Base-by-base conservation (phyloP, 2,888 invertebrate genomes). In the Epinotia nisella region DNA sequence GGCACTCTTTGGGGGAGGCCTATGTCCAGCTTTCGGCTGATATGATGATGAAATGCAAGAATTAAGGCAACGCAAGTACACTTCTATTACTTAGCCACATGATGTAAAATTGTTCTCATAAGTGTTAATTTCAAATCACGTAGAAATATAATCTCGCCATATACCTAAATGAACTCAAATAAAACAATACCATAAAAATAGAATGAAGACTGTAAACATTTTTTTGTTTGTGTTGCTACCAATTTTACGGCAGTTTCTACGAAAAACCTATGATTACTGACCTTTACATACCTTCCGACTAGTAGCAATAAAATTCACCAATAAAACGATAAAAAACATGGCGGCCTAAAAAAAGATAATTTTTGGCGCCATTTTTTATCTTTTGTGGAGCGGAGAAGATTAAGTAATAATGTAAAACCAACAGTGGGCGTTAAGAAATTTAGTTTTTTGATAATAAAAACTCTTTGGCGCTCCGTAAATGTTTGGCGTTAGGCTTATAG, bases 341-440 rank as follows among this genome's bases (percentile, higher is more conserved):
- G 80, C 80, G 71, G 76, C 74, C 53, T 76, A 79, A 83, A 85
- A 85, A 83, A 69, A 78, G 75, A 74, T 80, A 79, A 78, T 79
- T 84, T 86, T 85, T 78, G 87, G 85, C 88, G 87, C 86, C 87
- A 81, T 85, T 87, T 87, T 87, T 87, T 83, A 81, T 29, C 75
- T 78, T 79, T 83, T 86, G 84, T 82, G 55, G 66, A 41, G 15
- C 49, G 68, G 62, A 81, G 79, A 78, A 85, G 87, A 90, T 91
- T 90, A 87, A 90, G 88, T 87, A 89, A 90, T 91, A 90, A 83
- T 85, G 85, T 89, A 83, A 90, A 91, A 90, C 86, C 89, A 90
- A 91, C 88, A 91, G 85, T 86, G 91, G 91, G 91, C 90, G 91
- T 89, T 72, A 83, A 82, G 84, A 82, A 76, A 74, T 76, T 76